Evolutionary conservation across 2,797 vertebrate species (phyloP).

Genomic region (Sebastes steindachneri): DNA sequence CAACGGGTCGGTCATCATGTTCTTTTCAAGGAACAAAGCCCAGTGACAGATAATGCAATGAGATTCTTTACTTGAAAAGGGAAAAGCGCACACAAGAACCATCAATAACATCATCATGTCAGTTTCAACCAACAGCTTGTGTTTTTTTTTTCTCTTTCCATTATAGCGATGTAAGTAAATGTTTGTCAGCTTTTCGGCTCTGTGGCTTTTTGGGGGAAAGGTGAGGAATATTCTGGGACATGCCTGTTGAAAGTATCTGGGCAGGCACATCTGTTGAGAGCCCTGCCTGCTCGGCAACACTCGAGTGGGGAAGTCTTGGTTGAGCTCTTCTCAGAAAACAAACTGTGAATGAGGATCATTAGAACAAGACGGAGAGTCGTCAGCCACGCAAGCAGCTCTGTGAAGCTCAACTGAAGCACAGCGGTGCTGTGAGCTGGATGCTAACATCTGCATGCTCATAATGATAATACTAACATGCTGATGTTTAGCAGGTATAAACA

Average conservation of each 20-base stretch:
- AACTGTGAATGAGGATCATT: conserved; percentile 12
- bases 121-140: neutral
- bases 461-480: neutral
- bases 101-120: neutral
- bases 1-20: neutral
- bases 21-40: neutral
- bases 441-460: neutral
- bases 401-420: too few relatives aligned
- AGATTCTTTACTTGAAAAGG: neutral
- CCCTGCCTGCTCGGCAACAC: conserved; percentile 49
- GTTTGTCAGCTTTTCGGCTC: conserved; percentile 41
- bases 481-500: neutral
- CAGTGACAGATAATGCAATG: neutral
- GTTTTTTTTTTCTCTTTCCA: conserved; percentile 14
- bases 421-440: neutral
- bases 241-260: conserved; percentile 45
- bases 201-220: conserved; percentile 1
- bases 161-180: conserved; percentile 36
- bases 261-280: conserved; percentile 21
- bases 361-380: neutral
- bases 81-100: neutral
- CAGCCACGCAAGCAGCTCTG: neutral
- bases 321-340: conserved; percentile 37
- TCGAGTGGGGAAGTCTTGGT: conserved; percentile 33
- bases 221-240: conserved; percentile 32